A percentile compares a stretch with the other conserved stretches of the same genome.
phyloP scores from a whole-genome alignment of 2,797 vertebrate genomes.

The Periophthalmus magnuspinnatus region DNA sequence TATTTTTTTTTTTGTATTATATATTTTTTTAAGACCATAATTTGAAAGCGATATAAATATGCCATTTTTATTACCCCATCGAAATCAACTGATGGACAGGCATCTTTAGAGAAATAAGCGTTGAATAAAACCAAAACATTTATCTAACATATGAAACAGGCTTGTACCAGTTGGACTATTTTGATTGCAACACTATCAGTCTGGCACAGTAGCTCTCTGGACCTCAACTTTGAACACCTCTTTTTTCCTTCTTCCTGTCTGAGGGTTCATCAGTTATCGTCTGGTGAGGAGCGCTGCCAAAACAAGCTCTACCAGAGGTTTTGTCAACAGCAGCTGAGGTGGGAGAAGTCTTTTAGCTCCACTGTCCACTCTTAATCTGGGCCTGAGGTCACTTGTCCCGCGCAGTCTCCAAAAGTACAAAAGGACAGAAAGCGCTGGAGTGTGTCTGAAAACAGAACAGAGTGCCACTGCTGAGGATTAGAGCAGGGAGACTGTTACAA shows the following conservation, averaged over 20 bases:
- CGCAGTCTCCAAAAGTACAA: neutral
- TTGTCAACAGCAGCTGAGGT: constrained; percentile 17
- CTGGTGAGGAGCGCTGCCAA: constrained; percentile 15
- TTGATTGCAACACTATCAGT: constrained; percentile 19
- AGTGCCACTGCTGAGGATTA: neutral
- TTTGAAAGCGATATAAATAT: neutral
- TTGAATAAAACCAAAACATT: constrained; percentile 1
- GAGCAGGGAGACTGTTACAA: neutral
- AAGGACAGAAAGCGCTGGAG: constrained; percentile 2
- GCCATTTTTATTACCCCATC: constrained; percentile 5
- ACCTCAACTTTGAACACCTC: constrained; percentile 4
- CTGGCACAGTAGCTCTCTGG: constrained; percentile 3
- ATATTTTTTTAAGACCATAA: neutral
- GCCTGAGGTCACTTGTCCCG: constrained; percentile 4
- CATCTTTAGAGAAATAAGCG: neutral
- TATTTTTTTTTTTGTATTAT: too few species aligned
- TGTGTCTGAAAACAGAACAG: constrained; percentile 11
- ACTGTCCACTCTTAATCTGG: constrained; percentile 9
- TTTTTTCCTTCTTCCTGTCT: constrained; percentile 19
- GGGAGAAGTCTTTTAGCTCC: constrained; percentile 2
- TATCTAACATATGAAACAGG: neutral
- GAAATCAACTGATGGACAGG: neutral
- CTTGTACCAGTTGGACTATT: constrained; percentile 4
- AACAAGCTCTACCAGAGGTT: constrained; percentile 14
- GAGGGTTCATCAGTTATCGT: constrained; percentile 12